Percentiles rank a stretch among this genome's conserved stretches.
Conservation (phyloP, 2,113 vertebrate genomes). For the Gorsachius goisagi region DNA sequence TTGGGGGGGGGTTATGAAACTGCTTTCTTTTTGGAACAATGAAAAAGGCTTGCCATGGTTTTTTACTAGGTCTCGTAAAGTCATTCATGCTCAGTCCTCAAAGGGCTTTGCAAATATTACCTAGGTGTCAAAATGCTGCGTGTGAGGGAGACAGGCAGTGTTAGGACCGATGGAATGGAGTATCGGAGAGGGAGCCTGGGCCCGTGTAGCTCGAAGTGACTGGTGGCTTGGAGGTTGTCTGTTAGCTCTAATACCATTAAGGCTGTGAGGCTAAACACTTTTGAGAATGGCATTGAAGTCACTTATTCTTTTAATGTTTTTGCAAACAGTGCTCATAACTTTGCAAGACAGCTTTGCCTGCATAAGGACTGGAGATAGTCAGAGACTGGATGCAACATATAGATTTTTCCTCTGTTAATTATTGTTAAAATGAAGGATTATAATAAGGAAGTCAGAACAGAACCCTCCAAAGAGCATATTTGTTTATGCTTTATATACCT, state of each 20-base stretch:
- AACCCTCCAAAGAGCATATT: neutral
- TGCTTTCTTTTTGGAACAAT: neutral
- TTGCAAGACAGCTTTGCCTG: neutral
- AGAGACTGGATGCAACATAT: neutral
- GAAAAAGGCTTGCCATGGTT: neutral
- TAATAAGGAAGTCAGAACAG: neutral
- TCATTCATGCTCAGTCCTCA: neutral
- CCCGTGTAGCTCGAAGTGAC: neutral
- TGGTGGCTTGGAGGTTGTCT: neutral
- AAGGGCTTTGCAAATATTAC: neutral
- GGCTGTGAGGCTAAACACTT: neutral
- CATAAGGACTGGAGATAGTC: neutral
- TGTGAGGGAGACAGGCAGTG: neutral
- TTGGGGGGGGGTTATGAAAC: neutral
- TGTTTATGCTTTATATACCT: neutral
- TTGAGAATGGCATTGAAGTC: neutral
- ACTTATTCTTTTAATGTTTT: neutral
- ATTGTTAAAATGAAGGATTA: neutral
- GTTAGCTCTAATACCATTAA: neutral
- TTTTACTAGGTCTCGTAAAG: neutral
- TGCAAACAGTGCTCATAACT: neutral
- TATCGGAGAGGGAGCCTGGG: neutral
- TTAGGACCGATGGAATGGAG: neutral
- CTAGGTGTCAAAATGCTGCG: neutral
- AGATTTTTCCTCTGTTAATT: neutral